Evolutionary conservation across 2,888 invertebrate species (phyloP).

Genomic region (Andrena camellia): DNA sequence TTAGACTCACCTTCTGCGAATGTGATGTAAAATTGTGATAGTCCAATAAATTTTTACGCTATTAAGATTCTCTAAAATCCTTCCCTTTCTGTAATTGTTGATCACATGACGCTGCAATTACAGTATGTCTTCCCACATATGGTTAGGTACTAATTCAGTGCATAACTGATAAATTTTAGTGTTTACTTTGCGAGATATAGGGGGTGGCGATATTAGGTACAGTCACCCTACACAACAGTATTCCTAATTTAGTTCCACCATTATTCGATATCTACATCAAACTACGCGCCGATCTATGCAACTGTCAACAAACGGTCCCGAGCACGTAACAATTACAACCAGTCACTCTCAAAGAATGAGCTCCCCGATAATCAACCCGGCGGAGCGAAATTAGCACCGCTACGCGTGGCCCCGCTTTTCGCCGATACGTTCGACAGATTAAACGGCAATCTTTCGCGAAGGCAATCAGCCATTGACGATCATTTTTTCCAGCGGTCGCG

Average conservation of each 20-base stretch:
- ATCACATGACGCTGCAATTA: no score
- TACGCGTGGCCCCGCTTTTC: neutral
- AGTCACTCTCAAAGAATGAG: neutral
- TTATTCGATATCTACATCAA: neutral
- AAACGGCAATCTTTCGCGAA: constrained; percentile 16
- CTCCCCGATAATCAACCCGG: neutral
- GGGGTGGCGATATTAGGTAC: neutral
- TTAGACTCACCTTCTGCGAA: no score
- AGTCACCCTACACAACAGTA: no score
- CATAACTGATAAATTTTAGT: neutral
- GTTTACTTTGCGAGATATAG: neutral
- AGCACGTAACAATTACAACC: neutral
- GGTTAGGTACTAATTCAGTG: no score
- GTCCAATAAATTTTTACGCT: no score
- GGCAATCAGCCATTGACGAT: neutral
- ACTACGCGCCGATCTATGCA: neutral
- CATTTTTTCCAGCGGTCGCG: constrained; percentile 3
- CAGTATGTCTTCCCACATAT: no score
- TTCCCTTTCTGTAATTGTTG: no score
- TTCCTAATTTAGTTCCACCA: neutral
- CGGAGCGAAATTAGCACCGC: constrained; percentile 2
- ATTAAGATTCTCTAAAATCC: no score
- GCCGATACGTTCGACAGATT: constrained; percentile 10
- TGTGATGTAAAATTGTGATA: no score
- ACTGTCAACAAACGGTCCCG: neutral